Evolutionary conservation across 2,888 invertebrate species (phyloP).

Genomic region (Acleris holmiana): DNA sequence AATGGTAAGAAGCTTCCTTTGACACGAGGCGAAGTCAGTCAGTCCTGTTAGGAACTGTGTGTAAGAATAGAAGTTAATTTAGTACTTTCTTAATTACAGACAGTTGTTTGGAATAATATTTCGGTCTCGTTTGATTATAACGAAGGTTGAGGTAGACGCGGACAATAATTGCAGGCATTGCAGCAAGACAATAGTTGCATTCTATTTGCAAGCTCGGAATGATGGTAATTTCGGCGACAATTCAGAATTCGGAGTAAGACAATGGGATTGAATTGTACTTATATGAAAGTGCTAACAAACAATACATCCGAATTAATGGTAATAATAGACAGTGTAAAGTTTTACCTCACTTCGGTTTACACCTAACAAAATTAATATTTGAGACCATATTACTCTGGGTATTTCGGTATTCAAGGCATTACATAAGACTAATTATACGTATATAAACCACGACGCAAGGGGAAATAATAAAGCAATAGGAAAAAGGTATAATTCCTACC

Average conservation of each 20-base stretch:
- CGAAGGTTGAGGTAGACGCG: constrained; percentile 6
- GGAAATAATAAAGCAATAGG: no score
- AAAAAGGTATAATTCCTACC: no score
- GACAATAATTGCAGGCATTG: constrained; percentile 8
- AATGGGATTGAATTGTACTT: constrained; percentile 5
- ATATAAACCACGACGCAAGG: no score
- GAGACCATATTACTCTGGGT: no score
- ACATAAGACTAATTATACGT: no score
- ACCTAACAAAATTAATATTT: no score
- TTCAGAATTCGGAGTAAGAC: constrained; percentile 21
- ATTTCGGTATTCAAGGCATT: no score
- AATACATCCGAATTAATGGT: not conserved
- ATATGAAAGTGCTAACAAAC: not conserved
- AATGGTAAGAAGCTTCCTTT: not conserved
- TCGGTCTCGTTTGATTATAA: constrained; percentile 1
- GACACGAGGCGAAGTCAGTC: not conserved
- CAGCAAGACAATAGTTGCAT: constrained; percentile 15
- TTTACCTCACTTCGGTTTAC: not conserved
- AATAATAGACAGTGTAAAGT: not conserved
- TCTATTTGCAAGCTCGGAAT: constrained; percentile 16
- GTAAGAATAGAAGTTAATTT: constrained; percentile 15
- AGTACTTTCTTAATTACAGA: constrained; percentile 11
- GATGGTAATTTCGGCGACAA: constrained; percentile 1
- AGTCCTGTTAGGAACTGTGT: not conserved
- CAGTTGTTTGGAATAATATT: constrained; percentile 7